These are phyloP conservation scores for Nymphalis c-album DNA, from an alignment of 2,888 invertebrate species.

Conservation along the genomic window DNA sequence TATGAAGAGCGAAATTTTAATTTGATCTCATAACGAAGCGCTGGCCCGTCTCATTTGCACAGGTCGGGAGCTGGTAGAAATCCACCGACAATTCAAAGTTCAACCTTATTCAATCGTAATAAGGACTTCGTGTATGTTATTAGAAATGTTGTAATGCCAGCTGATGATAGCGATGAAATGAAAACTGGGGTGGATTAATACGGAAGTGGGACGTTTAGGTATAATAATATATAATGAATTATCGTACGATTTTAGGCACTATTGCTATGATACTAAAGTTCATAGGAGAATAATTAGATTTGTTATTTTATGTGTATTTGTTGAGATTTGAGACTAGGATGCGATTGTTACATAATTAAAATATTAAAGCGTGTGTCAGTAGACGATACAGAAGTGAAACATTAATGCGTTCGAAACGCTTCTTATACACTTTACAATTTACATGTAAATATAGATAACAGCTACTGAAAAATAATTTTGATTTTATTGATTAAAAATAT, in stretches of 20 bases:
- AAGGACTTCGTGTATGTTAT: not conserved
- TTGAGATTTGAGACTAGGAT: too few relatives aligned
- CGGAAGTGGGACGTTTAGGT: slow-evolving; percentile 30
- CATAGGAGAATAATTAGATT: not conserved
- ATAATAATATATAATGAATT: slow-evolving; percentile 26
- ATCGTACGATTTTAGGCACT: slow-evolving; percentile 9
- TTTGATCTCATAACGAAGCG: slow-evolving; percentile 30
- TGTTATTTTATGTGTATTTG: not conserved
- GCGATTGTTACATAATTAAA: too few relatives aligned
- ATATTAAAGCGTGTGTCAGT: too few relatives aligned
- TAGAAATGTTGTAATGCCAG: not conserved
- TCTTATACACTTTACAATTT: too few relatives aligned
- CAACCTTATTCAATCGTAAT: slow-evolving; percentile 1
- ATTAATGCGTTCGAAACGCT: too few relatives aligned
- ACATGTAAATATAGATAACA: too few relatives aligned
- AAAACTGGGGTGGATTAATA: slow-evolving; percentile 34
- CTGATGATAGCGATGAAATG: slow-evolving; percentile 24
- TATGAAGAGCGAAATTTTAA: slow-evolving; percentile 34
- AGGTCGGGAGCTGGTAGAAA: slow-evolving; percentile 20
- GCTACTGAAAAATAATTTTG: too few relatives aligned
- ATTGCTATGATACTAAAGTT: slow-evolving; percentile 3
- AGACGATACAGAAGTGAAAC: too few relatives aligned
- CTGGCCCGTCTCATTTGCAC: slow-evolving; percentile 30
- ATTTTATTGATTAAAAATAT: too few relatives aligned
- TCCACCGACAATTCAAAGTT: not conserved